Evolutionary conservation across 2,888 invertebrate genomes (phyloP), one percentile per base, ranked within the genome.

Genomic region (Acanthosepion esculentum): DNA sequence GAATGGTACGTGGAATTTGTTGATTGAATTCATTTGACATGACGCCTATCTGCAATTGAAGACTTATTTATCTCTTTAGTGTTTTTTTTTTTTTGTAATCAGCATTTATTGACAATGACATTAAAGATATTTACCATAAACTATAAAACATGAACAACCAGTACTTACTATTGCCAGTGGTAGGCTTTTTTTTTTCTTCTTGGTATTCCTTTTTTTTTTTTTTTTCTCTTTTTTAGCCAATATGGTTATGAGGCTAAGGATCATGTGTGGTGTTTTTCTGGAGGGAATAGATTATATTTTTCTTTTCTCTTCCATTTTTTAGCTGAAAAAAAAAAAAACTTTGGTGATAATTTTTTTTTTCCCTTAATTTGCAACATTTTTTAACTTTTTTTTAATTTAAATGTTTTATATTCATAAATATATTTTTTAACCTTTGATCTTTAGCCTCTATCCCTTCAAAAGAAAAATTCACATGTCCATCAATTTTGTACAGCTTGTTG

Each of bases 11-110:
- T 78, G n/a, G 78, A n/a, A 78, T 78, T 78, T 78, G n/a, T 78
- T 78, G 78, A 33, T 78, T 78, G 78, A 78, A 78, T 78, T 78
- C 12, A 78, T 78, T 78, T 78, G n/a, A 78, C n/a, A 78, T 78
- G 33, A 78, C 3, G 78, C 15, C 15, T 55, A 18, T 10, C n/a
- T 78, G n/a, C 78, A 78, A 78, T n/a, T 78, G 33, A 78, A 78
- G 78, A 78, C n/a, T 78, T 78, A 78, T 78, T 78, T 78, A 78
- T 78, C 78, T 78, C 78, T 78, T 78, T 78, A 78, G 78, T 78
- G 78, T 78, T n/a, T 78, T 78, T n/a, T 78, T 78, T n/a, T 78
- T 78, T n/a, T 78, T n/a, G n/a, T n/a, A 78, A 78, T 15, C 78
- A 78, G 33, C n/a, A 78, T 59, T 26, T 23, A 59, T 59, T 78